Base-by-base conservation (phyloP, 1,140 invertebrate species). In the Drosophila kohkoa region DNA sequence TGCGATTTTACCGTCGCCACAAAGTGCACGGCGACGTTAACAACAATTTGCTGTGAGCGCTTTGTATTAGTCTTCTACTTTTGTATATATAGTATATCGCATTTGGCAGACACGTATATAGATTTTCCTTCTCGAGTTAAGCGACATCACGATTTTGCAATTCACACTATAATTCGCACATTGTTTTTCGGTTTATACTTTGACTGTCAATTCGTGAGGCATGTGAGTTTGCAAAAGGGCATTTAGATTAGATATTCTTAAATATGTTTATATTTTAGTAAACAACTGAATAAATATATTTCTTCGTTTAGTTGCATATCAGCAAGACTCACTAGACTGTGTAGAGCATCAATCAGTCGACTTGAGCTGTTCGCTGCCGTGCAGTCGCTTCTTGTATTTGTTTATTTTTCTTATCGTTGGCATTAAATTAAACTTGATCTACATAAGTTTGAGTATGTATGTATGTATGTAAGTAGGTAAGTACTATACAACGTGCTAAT, bases 381-480 rank as follows among this genome's bases (percentile, higher is more conserved):
- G 66, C 43, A 52, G 62, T 72, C 62, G 46, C 16, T 45, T 45
- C 35, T 35, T 73, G 30, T 68, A 52, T 38, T 67, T 75, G 63
- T 52, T 75, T 68, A 45, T 66, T 73, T 75, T 52, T 28, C 70
- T 81, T 86, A 73, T 79, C 82, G 68, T 54, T 52, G 68, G 57
- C 68, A 81, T 71, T 70, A 79, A 73, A 73, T 77, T 76, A 76
- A 82, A 75, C 67, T 73, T 77, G 75, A 82, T 79, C 75, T 66
- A 58, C 68, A 70, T 76, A 55, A 58, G 59, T 41, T 32, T 51
- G 13, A 58, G 15, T 66, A 51, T 45, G n/a, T 25, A 49, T 60
- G n/a, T 25, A 49, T 60, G 41, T 28, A 41, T 30, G n/a, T 20
- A 7, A 28, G 32, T 35, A 46, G 43, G 30, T 41, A 54, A 54